Base-by-base conservation (phyloP, 2,797 vertebrate species). In the Diplodus puntazzo region DNA sequence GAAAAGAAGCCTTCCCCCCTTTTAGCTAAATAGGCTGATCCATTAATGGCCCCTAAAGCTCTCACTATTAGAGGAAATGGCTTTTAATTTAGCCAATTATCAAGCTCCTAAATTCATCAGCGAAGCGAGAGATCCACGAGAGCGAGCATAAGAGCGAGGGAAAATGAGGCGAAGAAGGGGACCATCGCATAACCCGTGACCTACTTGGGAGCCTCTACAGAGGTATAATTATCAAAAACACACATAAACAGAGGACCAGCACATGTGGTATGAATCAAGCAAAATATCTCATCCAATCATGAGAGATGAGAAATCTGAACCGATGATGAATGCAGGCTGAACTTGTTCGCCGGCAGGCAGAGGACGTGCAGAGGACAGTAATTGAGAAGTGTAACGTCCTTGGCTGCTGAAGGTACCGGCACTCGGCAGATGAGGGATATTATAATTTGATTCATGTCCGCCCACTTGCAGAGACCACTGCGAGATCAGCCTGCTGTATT, bases 81-180 rank as follows among this genome's bases (percentile, higher is more conserved):
- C 83, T 92, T 92, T 93, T 91, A 90, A 94, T 94, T 89, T 87
- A 69, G 53, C 80, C 83, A 91, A 76, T 92, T 88, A 93, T 85
- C 73, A 79, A 79, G 81, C 48, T 25, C 14, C 63, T 86, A 81
- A 88, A 93, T 89, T 86, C 73, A 73, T 81, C 76, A 53, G 20
- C 14, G 3, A 17, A 70, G 49, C 2, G 2, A 6, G 48, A 66
- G 57, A 77, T 72, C 72, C 11, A 30, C n/a, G 34, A 62, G 49
- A 27, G 52, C 1, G 13, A 60, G 62, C 23, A 17, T 0, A n/a
- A 50, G 34, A 59, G 50, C 5, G 42, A 65, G n/a, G 39, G 12
- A 21, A 73, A 65, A 53, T 27, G 42, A 52, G 23, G 18, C 1
- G 17, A 72, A 30, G 64, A 72, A 34, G 12, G 60, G 57, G 30